phyloP scores from a whole-genome alignment of 2,797 vertebrate genomes.

The Kryptolebias ocellatus region DNA sequence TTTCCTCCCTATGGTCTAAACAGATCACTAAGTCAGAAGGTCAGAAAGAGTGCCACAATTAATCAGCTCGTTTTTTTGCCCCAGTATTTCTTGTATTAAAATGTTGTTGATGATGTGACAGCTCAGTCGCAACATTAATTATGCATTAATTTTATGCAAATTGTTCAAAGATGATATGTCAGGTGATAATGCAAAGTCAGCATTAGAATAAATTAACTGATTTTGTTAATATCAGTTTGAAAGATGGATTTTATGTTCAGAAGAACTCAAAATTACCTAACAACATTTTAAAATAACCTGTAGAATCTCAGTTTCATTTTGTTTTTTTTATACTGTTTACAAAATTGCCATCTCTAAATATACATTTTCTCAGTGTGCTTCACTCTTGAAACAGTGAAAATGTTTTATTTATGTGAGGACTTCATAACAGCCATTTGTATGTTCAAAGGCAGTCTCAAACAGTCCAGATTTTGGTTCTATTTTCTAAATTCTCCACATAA shows the following conservation, averaged over 20 bases:
- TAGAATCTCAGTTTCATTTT: neutral
- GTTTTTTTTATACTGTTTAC: no score
- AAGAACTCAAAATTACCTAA: neutral
- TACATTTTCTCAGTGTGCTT: neutral
- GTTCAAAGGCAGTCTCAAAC: slow-evolving; percentile 7
- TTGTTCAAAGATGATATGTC: slow-evolving; percentile 18
- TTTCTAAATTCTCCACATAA: slow-evolving; percentile 46
- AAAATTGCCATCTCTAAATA: neutral
- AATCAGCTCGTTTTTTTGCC: slow-evolving; percentile 42
- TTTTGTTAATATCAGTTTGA: neutral
- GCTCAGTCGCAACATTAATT: slow-evolving; percentile 22
- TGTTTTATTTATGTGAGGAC: neutral
- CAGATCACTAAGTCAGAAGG: slow-evolving; percentile 63
- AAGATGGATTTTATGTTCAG: neutral
- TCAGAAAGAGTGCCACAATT: slow-evolving; percentile 58
- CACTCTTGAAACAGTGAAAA: neutral
- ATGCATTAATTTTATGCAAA: slow-evolving; percentile 19
- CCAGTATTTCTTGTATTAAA: slow-evolving; percentile 43
- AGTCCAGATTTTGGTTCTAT: slow-evolving; percentile 31
- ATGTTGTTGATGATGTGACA: slow-evolving; percentile 21
- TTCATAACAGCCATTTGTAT: neutral
- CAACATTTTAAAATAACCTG: neutral
- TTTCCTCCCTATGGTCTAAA: slow-evolving; percentile 63
- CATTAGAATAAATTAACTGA: neutral
- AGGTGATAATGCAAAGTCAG: slow-evolving; percentile 6